These are phyloP conservation scores for Oxytorus armatus DNA, from an alignment of 2,888 invertebrate species.

Conservation along the genomic window DNA sequence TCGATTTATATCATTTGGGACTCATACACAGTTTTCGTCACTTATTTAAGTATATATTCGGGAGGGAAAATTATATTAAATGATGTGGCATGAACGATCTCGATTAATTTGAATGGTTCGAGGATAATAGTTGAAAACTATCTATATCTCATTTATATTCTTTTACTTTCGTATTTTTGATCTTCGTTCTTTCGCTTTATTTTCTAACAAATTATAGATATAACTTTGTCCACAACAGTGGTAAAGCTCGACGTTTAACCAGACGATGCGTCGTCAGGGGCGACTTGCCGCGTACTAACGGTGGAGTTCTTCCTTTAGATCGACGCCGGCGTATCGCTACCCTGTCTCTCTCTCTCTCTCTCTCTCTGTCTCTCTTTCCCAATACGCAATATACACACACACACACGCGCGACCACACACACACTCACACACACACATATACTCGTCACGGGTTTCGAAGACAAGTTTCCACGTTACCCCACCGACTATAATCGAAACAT, in stretches of 20 bases:
- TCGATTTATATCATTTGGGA: neutral
- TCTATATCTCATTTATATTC: neutral
- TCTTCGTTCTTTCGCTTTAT: neutral
- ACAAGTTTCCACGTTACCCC: conserved; percentile 49
- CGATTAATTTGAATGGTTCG: neutral
- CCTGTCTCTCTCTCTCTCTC: conserved; percentile 13
- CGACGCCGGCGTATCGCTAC: conserved; percentile 77
- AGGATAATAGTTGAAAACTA: no score
- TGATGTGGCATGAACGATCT: neutral
- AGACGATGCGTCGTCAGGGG: conserved; percentile 76
- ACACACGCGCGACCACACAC: no score
- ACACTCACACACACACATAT: no score
- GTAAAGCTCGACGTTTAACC: conserved; percentile 72
- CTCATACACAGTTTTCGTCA: neutral
- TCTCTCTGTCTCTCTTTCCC: conserved; percentile 19
- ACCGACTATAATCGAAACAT: conserved; percentile 50
- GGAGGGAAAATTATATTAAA: neutral
- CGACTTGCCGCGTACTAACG: conserved; percentile 80
- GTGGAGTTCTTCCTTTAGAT: conserved; percentile 52
- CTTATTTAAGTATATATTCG: neutral
- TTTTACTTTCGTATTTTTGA: neutral
- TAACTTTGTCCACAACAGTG: conserved; percentile 63
- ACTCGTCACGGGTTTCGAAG: conserved; percentile 21
- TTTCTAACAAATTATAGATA: neutral
- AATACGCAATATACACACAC: no score